Evolutionary conservation across 2,888 invertebrate genomes (phyloP).

Genomic region (Laothoe populi): DNA sequence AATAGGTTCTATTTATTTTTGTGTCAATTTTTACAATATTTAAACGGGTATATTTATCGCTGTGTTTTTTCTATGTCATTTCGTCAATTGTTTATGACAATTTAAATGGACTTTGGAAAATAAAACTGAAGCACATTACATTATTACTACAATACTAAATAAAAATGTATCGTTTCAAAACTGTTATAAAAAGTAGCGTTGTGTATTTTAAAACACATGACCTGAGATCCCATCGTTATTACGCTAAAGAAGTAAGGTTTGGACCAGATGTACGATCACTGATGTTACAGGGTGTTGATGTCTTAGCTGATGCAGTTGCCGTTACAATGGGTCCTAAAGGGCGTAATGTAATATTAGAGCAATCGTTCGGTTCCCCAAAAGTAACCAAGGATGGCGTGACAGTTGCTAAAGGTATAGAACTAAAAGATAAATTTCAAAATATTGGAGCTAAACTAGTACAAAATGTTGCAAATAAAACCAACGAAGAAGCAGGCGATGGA

Average conservation of each 20-base stretch:
- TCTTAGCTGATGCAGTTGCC: conserved; percentile 98
- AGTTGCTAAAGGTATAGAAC: conserved; percentile 98
- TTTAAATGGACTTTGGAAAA: not conserved
- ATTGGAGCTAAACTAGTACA: conserved; percentile 98
- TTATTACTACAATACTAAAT: not conserved
- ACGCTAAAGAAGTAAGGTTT: conserved; percentile 98
- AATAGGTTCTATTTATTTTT: not conserved
- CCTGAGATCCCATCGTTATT: conserved; percentile 52
- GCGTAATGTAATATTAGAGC: conserved; percentile 98
- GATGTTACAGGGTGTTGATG: conserved; percentile 99
- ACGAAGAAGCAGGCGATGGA: conserved; percentile 99
- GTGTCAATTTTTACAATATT: not conserved
- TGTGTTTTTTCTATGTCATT: not conserved
- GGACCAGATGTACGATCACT: conserved; percentile 97
- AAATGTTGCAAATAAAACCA: conserved; percentile 99
- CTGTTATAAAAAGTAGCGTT: not conserved
- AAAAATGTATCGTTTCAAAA: conserved; percentile 6
- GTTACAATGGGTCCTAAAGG: conserved; percentile 99
- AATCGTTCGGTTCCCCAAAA: conserved; percentile 99
- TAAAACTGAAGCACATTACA: not conserved
- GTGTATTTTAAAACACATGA: not conserved
- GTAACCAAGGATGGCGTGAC: conserved; percentile 99
- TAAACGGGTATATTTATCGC: not conserved
- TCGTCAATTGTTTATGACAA: conserved; percentile 20
- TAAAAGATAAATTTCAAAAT: conserved; percentile 99